Evolutionary conservation across 2,113 vertebrate species (phyloP), one percentile per base, ranked within the genome.

Genomic region (Tympanuchus pallidicinctus): DNA sequence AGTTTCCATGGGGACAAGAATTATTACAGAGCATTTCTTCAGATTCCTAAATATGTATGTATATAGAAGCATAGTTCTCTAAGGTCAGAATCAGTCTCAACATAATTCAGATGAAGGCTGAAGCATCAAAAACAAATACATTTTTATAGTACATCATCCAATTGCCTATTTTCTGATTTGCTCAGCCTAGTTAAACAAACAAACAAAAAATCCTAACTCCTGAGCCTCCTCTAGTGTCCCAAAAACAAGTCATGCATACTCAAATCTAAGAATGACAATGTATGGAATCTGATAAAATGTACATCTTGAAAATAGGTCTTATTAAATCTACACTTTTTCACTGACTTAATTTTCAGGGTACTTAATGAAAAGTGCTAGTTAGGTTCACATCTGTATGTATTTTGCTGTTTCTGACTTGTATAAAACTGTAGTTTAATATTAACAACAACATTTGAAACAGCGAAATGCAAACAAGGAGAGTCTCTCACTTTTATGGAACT

Each of bases 151-250:
- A 48, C 30, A n/a, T 8, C 30, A 79, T 45, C 9, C 16, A 72
- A 13, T 54, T 90, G 6, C 15, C 65, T 14, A 5, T 75, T 69
- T 60, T 75, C 20, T 47, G 57, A 90, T 92, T 90, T 82, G 9
- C 57, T 90, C 43, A 72, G 12, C 57, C 54, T 59, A 64, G 22
- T 48, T 75, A 54, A 59, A 56, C 8, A 56, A 56, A 56, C 16
- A 18, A 56, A 57, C 28, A 32, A 77, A 50, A 50, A 40, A 67
- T 90, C 34, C 43, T 95, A 77, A 89, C 80, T 96, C 86, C 90
- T 69, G 86, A 96, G 86, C 88, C 70, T 96, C 92, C 92, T 84
- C 95, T 95, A 87, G 90, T 79, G 92, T 96, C 70, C 59, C 82
- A 82, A 75, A 90, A 90, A 4, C 38, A 81, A 89, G 3, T 66